A percentile compares a stretch with the other conserved stretches of the same genome.
Conservation (phyloP, 37 sponge, comb jelly and placozoan genomes). For the Eunapius fragilis region DNA sequence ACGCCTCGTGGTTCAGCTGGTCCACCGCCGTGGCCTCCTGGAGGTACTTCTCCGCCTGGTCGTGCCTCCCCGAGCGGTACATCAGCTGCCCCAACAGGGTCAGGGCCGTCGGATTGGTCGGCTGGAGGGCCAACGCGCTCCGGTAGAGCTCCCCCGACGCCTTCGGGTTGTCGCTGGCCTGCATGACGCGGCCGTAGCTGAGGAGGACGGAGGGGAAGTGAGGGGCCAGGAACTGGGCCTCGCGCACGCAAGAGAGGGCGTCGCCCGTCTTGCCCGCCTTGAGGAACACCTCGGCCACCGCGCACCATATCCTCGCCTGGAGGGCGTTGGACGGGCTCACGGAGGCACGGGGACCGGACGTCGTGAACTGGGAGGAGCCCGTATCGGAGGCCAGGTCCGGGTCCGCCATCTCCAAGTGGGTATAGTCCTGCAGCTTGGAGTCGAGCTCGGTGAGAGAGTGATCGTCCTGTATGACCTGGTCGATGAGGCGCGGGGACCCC, state of each 20-base stretch:
- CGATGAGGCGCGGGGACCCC: conserved; percentile 30
- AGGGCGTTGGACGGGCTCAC: conserved; percentile 25
- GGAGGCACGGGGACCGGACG: not conserved
- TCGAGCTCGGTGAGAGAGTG: conserved; percentile 39
- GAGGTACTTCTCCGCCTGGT: conserved; percentile 64
- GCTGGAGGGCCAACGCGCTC: conserved; percentile 49
- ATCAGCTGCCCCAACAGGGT: conserved; percentile 54
- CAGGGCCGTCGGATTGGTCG: conserved; percentile 47
- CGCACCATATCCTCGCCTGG: conserved; percentile 64
- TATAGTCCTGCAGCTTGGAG: conserved; percentile 13
- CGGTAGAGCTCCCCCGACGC: conserved; percentile 37
- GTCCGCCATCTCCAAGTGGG: not conserved
- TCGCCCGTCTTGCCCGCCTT: conserved; percentile 24
- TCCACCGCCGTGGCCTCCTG: conserved; percentile 46
- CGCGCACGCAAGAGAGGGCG: conserved; percentile 49
- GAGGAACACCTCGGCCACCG: conserved; percentile 63
- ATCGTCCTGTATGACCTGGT: conserved; percentile 38
- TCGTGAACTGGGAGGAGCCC: conserved; percentile 64
- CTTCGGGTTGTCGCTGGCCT: conserved; percentile 7
- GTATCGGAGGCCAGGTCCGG: conserved; percentile 68
- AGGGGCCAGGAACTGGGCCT: conserved; percentile 60
- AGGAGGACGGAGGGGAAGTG: conserved; percentile 53
- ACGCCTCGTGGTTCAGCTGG: conserved; percentile 63
- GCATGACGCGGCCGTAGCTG: conserved; percentile 48
- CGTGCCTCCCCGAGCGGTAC: conserved; percentile 11